Evolutionary conservation across 2,113 vertebrate genomes (phyloP).

Genomic region (Phainopepla nitens): DNA sequence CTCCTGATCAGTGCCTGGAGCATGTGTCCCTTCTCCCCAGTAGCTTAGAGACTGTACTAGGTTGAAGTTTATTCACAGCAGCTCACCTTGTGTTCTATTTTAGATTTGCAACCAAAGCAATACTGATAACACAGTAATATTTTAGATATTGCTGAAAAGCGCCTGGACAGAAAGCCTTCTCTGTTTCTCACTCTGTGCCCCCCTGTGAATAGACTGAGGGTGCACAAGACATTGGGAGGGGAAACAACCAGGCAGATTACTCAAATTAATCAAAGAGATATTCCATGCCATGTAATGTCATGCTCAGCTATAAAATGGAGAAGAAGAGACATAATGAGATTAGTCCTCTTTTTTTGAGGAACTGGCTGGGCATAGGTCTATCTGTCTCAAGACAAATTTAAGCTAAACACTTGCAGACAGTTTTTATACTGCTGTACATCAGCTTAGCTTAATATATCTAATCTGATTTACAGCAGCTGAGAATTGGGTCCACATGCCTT

Average conservation of each 20-base stretch:
- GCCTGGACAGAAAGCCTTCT: neutral
- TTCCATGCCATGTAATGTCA: neutral
- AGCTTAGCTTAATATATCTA: neutral
- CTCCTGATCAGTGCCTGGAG: fast-evolving
- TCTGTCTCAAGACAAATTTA: neutral
- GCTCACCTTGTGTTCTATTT: neutral
- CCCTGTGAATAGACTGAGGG: neutral
- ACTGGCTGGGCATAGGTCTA: neutral
- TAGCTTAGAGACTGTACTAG: neutral
- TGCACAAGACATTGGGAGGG: neutral
- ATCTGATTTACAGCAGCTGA: neutral
- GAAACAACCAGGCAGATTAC: neutral
- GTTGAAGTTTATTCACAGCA: neutral
- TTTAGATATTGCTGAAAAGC: neutral
- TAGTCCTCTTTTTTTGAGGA: neutral
- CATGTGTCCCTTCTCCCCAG: fast-evolving
- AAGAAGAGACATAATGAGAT: neutral
- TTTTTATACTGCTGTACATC: neutral
- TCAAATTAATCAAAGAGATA: neutral
- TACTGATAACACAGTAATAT: neutral
- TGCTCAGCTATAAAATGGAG: neutral
- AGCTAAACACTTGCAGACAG: neutral
- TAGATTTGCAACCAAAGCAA: neutral
- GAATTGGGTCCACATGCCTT: neutral
- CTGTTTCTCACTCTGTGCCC: neutral